Conservation (phyloP, 1,140 invertebrate genomes). For the Drosophila kurseongensis region DNA sequence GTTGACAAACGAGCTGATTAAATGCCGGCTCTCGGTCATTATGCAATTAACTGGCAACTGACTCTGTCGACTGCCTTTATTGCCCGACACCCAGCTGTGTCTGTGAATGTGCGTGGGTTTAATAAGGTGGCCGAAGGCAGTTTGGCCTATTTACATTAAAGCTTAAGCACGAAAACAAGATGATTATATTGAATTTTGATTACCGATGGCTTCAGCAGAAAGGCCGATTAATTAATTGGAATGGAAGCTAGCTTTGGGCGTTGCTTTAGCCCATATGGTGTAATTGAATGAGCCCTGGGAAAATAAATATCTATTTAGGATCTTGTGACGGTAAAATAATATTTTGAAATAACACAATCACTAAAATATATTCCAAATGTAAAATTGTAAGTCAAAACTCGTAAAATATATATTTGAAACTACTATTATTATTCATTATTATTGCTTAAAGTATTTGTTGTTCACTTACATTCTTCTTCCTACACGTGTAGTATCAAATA, state of each 20-base stretch:
- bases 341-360: too few relatives aligned
- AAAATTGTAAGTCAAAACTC: too few relatives aligned
- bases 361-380: too few relatives aligned
- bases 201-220: neutral
- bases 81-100: conserved; percentile 26
- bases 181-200: conserved; percentile 15
- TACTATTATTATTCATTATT: too few relatives aligned
- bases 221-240: neutral
- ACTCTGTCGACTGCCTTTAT: conserved; percentile 40
- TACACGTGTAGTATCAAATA: neutral
- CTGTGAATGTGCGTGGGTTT: conserved; percentile 2
- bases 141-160: conserved; percentile 50
- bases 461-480: too few relatives aligned
- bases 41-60: conserved; percentile 75
- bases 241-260: neutral
- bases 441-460: too few relatives aligned
- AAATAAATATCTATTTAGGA: neutral
- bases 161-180: conserved; percentile 13
- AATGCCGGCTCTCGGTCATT: conserved; percentile 76
- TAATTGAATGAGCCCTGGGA: neutral
- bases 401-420: too few relatives aligned
- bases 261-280: too few relatives aligned
- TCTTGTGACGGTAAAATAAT: neutral
- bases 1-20: conserved; percentile 81
- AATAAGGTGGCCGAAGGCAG: conserved; percentile 13